Conservation (phyloP, 2,797 vertebrate species). For the Corythornis leucogaster region DNA sequence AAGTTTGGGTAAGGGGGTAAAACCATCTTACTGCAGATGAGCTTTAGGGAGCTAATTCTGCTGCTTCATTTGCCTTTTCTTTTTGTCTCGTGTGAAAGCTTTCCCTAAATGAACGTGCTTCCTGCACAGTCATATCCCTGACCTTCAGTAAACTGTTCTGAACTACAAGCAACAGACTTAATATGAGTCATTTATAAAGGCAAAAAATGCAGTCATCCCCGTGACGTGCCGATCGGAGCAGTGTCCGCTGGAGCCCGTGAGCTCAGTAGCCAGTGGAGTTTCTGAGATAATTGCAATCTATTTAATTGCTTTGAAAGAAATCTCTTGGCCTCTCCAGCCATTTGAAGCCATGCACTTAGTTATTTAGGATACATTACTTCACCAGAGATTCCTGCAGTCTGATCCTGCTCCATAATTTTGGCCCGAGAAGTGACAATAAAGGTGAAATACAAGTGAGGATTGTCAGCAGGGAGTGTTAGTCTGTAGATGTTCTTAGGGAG, state of each 20-base stretch:
- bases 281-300: not conserved
- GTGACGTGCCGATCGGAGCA: not conserved
- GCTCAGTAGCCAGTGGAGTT: conserved; percentile 1
- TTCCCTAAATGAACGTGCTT: conserved; percentile 8
- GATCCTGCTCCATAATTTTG: not conserved
- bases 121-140: conserved; percentile 31
- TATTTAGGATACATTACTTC: conserved; percentile 1
- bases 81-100: not conserved
- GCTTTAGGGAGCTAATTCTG: not conserved
- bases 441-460: not conserved
- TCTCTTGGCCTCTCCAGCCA: not conserved
- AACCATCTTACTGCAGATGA: not conserved
- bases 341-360: not conserved
- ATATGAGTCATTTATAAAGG: conserved; percentile 39
- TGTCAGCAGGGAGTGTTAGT: not conserved
- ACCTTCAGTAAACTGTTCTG: conserved; percentile 52
- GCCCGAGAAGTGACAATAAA: not conserved
- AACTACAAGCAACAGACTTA: conserved; percentile 50
- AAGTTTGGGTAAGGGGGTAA: not conserved
- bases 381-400: not conserved
- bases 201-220: conserved; percentile 41
- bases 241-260: conserved; percentile 5
- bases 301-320: conserved; percentile 12
- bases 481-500: not conserved
- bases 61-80: not conserved